Evolutionary conservation across 2,888 invertebrate species (phyloP), one percentile per base, ranked within the genome.

Genomic region (Agrochola circellaris): DNA sequence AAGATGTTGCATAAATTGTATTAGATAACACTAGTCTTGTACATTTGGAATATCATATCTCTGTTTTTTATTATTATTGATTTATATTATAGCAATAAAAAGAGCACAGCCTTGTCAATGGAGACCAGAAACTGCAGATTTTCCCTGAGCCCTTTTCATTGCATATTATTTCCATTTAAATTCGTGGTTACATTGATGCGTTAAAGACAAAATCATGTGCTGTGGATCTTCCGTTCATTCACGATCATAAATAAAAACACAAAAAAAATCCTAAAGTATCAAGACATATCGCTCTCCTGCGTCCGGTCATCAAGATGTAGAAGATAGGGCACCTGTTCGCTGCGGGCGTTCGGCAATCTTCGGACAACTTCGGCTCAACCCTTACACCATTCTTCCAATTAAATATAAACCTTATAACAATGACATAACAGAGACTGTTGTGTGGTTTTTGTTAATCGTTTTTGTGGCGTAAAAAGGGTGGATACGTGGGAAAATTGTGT

Each of bases 301-400:
- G 94, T 94, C 95, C 95, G 95, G 94, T 91, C 91, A 91, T 91
- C 92, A 95, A 94, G 94, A 94, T 93, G 93, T 93, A 92, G 65
- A 71, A 83, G 89, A 88, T 93, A 91, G 90, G 91, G 93, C 95
- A 95, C 95, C 95, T 95, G 95, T 95, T 94, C 90, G 92, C 94
- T 92, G 91, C 91, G 87, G 93, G 94, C 94, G 79, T 84, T 93
- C 93, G 93, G 90, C 81, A 71, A 88, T 89, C 89, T 90, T 91
- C 93, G 93, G 86, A 83, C 68, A 84, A 75, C 83, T 83, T 90
- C 91, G 91, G 84, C 82, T 82, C 84, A 84, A 89, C 89, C 88
- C 90, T 87, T 86, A 74, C 77, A 70, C n/a, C 30, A 64, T n/a
- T 30, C 34, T 34, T 8, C 15, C 26, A 56, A 34, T 42, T 20